A percentile compares a stretch with the other conserved stretches of the same genome.
These are phyloP conservation scores for Kryptopterus vitreolus DNA, from an alignment of 2,797 vertebrate species.

Conservation along the genomic window DNA sequence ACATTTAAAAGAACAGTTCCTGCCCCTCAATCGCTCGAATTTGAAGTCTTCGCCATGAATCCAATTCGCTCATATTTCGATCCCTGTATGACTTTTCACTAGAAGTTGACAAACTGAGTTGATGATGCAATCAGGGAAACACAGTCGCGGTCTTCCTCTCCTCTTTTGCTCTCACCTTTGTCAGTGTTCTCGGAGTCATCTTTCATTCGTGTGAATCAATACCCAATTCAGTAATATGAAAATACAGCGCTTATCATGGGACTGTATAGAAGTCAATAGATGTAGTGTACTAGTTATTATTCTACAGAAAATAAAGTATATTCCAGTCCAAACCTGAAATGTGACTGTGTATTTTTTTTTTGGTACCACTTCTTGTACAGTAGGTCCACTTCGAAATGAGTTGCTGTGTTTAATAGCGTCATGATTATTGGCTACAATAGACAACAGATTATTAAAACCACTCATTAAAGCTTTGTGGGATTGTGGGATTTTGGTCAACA, in stretches of 20 bases:
- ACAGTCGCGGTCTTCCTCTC: slow-evolving; percentile 81
- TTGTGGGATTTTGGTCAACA: background rate
- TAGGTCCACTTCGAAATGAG: background rate
- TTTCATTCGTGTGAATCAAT: slow-evolving; percentile 64
- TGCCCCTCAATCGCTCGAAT: background rate
- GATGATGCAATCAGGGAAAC: slow-evolving; percentile 73
- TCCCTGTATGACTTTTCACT: slow-evolving; percentile 18
- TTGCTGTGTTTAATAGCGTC: background rate
- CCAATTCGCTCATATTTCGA: background rate
- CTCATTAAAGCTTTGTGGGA: background rate
- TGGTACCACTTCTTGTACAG: background rate
- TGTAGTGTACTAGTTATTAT: slow-evolving; percentile 77
- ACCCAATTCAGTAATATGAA: slow-evolving; percentile 64
- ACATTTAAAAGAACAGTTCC: background rate
- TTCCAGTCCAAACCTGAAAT: slow-evolving; percentile 60
- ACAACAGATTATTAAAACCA: background rate
- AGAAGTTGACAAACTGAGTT: slow-evolving; percentile 41
- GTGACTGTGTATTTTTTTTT: slow-evolving; percentile 23
- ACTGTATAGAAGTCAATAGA: slow-evolving; percentile 72
- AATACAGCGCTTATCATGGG: slow-evolving; percentile 65
- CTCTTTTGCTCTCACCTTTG: slow-evolving; percentile 62
- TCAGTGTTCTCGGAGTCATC: slow-evolving; percentile 67
- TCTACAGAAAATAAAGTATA: slow-evolving; percentile 78
- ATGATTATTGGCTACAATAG: background rate
- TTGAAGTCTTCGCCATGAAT: slow-evolving; percentile 6